Evolutionary conservation across 2,888 invertebrate genomes (phyloP).

Genomic region (Troglohyphantes excavatus): DNA sequence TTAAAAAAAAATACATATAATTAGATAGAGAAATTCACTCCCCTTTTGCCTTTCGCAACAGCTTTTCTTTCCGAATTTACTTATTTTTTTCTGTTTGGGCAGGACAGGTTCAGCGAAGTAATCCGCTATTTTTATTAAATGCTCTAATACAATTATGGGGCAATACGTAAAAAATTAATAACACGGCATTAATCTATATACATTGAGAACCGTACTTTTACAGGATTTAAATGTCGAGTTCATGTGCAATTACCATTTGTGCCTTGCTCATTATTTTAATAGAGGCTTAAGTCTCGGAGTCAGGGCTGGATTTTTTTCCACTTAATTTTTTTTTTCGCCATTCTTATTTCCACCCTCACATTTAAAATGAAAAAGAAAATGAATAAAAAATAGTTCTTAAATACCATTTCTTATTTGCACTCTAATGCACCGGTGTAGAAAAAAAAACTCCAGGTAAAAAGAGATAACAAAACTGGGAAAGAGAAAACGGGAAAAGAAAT

Average conservation of each 20-base stretch:
- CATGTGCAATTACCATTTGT: slow-evolving; percentile 77
- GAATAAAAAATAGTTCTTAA: slow-evolving; percentile 63
- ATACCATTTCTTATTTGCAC: slow-evolving; percentile 76
- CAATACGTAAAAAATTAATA: slow-evolving; percentile 76
- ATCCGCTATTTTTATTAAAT: slow-evolving; percentile 76
- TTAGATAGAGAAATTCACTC: slow-evolving; percentile 48
- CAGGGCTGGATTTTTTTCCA: slow-evolving; percentile 6
- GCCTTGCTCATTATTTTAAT: slow-evolving; percentile 77
- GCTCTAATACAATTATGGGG: slow-evolving; percentile 75
- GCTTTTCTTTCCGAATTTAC: slow-evolving; percentile 17
- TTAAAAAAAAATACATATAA: slow-evolving; percentile 45
- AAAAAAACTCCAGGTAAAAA: slow-evolving; percentile 52
- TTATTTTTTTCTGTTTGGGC: slow-evolving; percentile 14
- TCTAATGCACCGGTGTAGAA: slow-evolving; percentile 59
- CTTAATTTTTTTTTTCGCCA: slow-evolving; percentile 24
- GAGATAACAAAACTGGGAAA: slow-evolving; percentile 20
- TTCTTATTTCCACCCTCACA: slow-evolving; percentile 40
- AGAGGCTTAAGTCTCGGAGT: slow-evolving; percentile 76
- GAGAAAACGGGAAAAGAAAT: slow-evolving; percentile 21
- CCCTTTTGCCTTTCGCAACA: background rate
- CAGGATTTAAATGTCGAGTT: slow-evolving; percentile 77
- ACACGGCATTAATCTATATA: slow-evolving; percentile 70
- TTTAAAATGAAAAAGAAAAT: slow-evolving; percentile 39
- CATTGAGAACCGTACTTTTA: slow-evolving; percentile 65
- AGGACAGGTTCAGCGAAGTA: slow-evolving; percentile 63